Base-by-base conservation (phyloP, 2,797 vertebrate species). In the Zonotrichia albicollis region DNA sequence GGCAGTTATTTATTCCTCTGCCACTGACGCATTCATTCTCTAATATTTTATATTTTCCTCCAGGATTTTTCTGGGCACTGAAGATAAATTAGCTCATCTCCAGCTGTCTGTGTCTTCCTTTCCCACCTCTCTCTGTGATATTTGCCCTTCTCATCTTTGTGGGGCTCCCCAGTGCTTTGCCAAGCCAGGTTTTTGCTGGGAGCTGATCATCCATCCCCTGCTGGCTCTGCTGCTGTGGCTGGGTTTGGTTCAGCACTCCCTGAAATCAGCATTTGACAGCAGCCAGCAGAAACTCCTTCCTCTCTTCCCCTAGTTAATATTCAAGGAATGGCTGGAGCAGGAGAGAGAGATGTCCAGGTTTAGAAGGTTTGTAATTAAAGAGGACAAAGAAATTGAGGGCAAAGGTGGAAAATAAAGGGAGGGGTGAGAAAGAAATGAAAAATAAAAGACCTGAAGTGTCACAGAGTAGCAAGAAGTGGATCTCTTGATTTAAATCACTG, bases 351-450 rank as follows among this genome's bases (percentile, higher is more conserved):
- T 89, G 89, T 74, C 90, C 87, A 51, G 73, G 57, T 43, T 95
- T 95, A 93, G 72, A 34, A 57, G 87, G 93, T 54, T 94, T 93
- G 71, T 93, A 87, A 96, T 94, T 96, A 95, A 89, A 82, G 46
- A 73, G 87, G 93, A 75, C 42, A 83, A 78, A 93, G 90, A 90
- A 82, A 83, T 43, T 30, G 61, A 83, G 83, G 94, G 81, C 18
- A 90, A 89, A 94, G 65, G 57, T 95, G 73, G 80, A 89, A 91
- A 89, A 78, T 57, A 77, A 81, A 85, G 25, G 60, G 51, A 76
- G 17, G n/a, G 21, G 8, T 64, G 48, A 82, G 43, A 75, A 51
- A 53, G 32, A 30, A 79, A 27, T 42, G 12, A 12, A 58, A 66
- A 84, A 45, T 12, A 61, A 27, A 61, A 64, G 25, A 38, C 18